phyloP scores from a whole-genome alignment of 1,140 invertebrate species.

The Metopolophium dirhodum region DNA sequence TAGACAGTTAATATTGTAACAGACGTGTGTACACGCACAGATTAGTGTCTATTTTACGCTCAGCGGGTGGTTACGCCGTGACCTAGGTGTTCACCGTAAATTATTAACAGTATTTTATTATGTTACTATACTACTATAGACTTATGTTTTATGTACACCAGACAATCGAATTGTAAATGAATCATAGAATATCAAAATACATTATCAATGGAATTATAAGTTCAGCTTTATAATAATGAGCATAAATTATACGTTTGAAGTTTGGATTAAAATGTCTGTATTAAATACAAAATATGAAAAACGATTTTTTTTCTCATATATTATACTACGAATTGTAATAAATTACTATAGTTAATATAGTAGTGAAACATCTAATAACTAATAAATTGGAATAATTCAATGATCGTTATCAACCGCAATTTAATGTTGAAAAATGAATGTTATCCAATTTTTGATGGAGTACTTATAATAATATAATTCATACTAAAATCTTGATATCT shows the following conservation, averaged over 20 bases:
- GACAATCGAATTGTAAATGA: not conserved
- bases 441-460: not conserved
- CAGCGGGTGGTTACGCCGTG: not conserved
- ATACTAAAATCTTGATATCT: not conserved
- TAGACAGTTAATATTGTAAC: conserved; percentile 22
- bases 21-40: conserved; percentile 2
- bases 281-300: not conserved
- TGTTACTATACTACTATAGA: not conserved
- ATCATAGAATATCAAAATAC: not conserved
- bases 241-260: not conserved
- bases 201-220: not conserved
- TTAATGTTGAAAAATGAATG: not conserved
- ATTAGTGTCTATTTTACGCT: conserved; percentile 10
- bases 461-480: not conserved
- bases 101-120: not conserved
- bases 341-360: not conserved
- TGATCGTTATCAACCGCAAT: not conserved
- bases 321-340: not conserved
- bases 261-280: not conserved
- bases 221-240: not conserved
- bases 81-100: not conserved
- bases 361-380: not conserved
- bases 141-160: not conserved
- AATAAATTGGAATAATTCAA: not conserved
- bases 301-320: not conserved